Evolutionary conservation across 2,797 vertebrate genomes (phyloP).

Genomic region (Tympanoctomys barrerae): DNA sequence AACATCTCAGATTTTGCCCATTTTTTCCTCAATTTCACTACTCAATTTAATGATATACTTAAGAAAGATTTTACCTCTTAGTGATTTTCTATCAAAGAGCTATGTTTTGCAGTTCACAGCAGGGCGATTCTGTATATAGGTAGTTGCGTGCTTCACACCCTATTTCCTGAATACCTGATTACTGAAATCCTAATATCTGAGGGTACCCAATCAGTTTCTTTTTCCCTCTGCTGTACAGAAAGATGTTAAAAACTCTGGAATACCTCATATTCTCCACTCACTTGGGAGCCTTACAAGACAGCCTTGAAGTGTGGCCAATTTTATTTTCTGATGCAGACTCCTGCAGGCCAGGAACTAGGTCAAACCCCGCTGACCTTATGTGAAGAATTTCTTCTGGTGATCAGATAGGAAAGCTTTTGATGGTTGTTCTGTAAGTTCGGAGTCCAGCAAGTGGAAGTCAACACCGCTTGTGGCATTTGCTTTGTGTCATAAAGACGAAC

Average conservation of each 20-base stretch:
- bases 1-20: constrained; percentile 51
- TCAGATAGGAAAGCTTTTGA: constrained; percentile 71
- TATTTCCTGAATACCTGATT: background rate
- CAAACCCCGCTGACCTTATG: constrained; percentile 82
- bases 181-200: background rate
- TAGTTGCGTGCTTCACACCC: constrained; percentile 69
- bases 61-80: constrained; percentile 81
- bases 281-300: constrained; percentile 72
- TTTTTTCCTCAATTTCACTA: constrained; percentile 78
- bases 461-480: background rate
- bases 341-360: constrained; percentile 84
- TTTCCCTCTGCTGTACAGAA: background rate
- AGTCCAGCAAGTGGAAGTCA: constrained; percentile 18
- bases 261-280: constrained; percentile 64
- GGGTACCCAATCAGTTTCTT: background rate
- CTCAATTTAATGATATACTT: constrained; percentile 82
- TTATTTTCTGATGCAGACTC: constrained; percentile 82
- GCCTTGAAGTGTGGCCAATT: constrained; percentile 76
- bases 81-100: constrained; percentile 62
- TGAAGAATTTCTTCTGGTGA: constrained; percentile 62
- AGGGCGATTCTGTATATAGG: constrained; percentile 25
- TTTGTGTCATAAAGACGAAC: background rate
- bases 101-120: constrained; percentile 75
- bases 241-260: constrained; percentile 51
- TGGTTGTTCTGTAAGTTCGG: background rate